These are phyloP conservation scores for Phocides pigmalion DNA, from an alignment of 1,140 invertebrate genomes.

Conservation along the genomic window DNA sequence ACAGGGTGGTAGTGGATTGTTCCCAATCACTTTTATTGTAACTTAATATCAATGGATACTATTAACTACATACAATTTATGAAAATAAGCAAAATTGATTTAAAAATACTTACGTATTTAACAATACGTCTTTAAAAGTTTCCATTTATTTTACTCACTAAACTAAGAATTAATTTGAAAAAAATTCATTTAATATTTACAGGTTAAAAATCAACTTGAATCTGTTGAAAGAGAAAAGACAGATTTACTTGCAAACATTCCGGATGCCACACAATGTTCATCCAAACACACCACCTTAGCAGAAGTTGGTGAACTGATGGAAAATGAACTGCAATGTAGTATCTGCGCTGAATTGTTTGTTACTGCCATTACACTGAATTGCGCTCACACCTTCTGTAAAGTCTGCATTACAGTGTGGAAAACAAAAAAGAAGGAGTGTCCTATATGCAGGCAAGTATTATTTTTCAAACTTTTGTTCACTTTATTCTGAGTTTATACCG, in stretches of 20 bases:
- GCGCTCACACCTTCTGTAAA: slow-evolving; percentile 91
- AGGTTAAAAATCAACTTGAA: slow-evolving; percentile 62
- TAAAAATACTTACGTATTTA: no score
- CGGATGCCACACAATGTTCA: slow-evolving; percentile 39
- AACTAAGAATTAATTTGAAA: no score
- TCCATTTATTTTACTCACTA: no score
- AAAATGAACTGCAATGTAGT: slow-evolving; percentile 90
- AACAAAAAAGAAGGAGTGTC: slow-evolving; percentile 89
- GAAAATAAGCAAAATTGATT: no score
- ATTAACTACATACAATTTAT: no score
- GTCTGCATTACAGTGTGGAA: slow-evolving; percentile 90
- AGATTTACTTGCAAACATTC: slow-evolving; percentile 55
- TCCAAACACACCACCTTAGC: slow-evolving; percentile 81
- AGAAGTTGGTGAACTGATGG: slow-evolving; percentile 87
- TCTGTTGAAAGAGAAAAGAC: slow-evolving; percentile 79
- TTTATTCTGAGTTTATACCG: no score
- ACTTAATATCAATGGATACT: no score
- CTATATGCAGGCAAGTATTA: slow-evolving; percentile 85
- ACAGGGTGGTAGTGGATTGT: no score
- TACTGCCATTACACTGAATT: slow-evolving; percentile 88
- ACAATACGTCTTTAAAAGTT: no score
- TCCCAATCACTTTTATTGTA: no score
- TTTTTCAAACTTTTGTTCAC: no score
- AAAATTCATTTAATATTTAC: slow-evolving; percentile 12
- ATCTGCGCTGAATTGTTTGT: slow-evolving; percentile 92